Evolutionary conservation across 2,113 vertebrate species (phyloP), one percentile per base, ranked within the genome.

Genomic region (Arizona elegans): DNA sequence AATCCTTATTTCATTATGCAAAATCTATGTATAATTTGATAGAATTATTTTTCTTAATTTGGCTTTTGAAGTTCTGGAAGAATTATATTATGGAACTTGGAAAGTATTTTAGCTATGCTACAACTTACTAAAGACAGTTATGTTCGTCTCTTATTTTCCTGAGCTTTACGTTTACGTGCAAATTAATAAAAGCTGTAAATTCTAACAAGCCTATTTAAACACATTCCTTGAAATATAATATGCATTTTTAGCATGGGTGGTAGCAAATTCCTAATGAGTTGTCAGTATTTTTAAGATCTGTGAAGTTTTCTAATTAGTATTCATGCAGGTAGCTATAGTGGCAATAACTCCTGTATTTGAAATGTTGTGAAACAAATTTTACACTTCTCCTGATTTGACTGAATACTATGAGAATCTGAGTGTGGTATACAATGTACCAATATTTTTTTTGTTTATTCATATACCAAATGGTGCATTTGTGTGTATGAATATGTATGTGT

Each of bases 361-460:
- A 97, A 95, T 95, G 93, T 95, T 97, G 38, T 96, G 95, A 96
- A 97, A 96, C 90, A 86, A 50, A 8, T 86, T 97, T 96, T 96
- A 56, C 89, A 91, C 15, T 94, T 38, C 43, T 96, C 94, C 15
- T 93, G 19, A 90, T 94, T 96, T 90, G 94, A 93, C 91, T 95
- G 88, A 96, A 91, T 96, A 87, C 95, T 95, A 86, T 65, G 75
- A 90, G 75, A 87, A 56, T 90, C 89, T 87, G 47, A 90, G 52
- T 87, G 9, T 54, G 50, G 47, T 70, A 24, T 47, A 43, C 88
- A 90, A 17, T 86, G 38, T 86, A 90, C 43, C 6, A 43, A 86
- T 12, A 62, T 85, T 19, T 90, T 70, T 90, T 90, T 53, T 62
- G 29, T 93, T 93, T 90, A 47, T 81, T 90, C 33, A 87, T 33